Conservation (phyloP, 1,140 invertebrate genomes). For the Ceratina japonica region DNA sequence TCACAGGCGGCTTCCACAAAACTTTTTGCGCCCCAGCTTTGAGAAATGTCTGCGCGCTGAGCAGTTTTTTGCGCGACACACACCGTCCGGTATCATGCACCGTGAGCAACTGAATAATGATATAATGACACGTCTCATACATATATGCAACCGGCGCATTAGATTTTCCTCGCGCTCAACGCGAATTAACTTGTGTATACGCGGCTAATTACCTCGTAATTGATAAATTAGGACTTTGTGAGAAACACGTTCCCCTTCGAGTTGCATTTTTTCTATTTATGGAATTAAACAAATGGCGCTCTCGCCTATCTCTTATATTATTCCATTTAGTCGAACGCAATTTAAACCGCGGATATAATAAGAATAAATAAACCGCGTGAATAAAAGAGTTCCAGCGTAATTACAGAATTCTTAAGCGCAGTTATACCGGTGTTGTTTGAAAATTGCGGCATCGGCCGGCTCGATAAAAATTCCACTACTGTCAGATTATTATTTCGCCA, state of each 20-base stretch:
- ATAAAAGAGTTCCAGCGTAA: too few relatives aligned
- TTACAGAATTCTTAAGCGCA: neutral
- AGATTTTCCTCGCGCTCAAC: slow-evolving; percentile 7
- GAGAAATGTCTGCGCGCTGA: too few relatives aligned
- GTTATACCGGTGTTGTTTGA: neutral
- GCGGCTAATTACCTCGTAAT: slow-evolving; percentile 10
- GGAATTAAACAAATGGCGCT: too few relatives aligned
- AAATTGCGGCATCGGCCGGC: neutral
- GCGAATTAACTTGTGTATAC: neutral
- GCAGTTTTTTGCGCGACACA: neutral
- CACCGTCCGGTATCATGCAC: neutral
- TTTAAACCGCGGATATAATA: too few relatives aligned
- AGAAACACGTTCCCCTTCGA: too few relatives aligned
- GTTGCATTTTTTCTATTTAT: too few relatives aligned
- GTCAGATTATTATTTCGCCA: slow-evolving; percentile 42
- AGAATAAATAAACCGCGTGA: too few relatives aligned
- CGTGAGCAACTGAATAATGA: neutral
- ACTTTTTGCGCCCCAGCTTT: neutral
- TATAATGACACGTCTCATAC: slow-evolving; percentile 20
- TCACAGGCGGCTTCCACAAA: too few relatives aligned
- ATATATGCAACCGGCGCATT: neutral
- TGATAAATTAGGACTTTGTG: slow-evolving; percentile 15
- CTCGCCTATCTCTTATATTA: too few relatives aligned
- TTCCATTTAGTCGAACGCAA: too few relatives aligned
- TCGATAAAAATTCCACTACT: slow-evolving; percentile 36